Evolutionary conservation across 2,888 invertebrate species (phyloP).

Genomic region (Hipparchia semele): DNA sequence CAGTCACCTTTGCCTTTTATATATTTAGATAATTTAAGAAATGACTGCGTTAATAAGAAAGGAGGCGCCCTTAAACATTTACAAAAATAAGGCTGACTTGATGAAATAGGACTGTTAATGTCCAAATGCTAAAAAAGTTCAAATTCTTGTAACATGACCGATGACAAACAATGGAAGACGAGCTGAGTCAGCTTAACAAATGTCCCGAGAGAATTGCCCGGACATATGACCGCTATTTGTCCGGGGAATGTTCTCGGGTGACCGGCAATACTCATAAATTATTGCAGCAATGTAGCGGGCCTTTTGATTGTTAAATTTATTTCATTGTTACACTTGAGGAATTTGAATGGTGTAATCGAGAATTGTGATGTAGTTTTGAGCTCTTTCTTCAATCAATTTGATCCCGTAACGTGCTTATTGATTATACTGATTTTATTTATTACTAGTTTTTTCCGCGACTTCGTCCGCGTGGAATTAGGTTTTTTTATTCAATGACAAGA

Average conservation of each 20-base stretch:
- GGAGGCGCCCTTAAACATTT: no score
- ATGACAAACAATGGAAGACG: constrained; percentile 34
- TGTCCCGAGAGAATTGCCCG: constrained; percentile 42
- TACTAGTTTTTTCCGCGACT: no score
- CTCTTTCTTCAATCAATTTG: not conserved
- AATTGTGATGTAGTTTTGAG: constrained; percentile 1
- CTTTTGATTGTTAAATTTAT: constrained; percentile 15
- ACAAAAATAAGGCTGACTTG: no score
- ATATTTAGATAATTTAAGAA: no score
- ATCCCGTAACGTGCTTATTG: no score
- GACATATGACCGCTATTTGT: constrained; percentile 36
- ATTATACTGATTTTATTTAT: no score
- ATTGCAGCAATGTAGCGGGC: constrained; percentile 9
- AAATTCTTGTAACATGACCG: constrained; percentile 27
- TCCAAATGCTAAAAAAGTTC: not conserved
- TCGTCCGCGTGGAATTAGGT: no score
- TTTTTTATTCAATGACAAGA: no score
- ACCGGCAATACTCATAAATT: constrained; percentile 32
- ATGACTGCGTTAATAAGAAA: no score
- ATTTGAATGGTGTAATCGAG: constrained; percentile 32
- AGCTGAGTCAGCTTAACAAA: constrained; percentile 44
- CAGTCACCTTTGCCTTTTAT: no score
- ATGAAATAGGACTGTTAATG: no score
- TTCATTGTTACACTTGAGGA: constrained; percentile 30
- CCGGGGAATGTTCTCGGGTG: constrained; percentile 28